Conservation (phyloP, 2,113 vertebrate genomes). For the Marmota monax region DNA sequence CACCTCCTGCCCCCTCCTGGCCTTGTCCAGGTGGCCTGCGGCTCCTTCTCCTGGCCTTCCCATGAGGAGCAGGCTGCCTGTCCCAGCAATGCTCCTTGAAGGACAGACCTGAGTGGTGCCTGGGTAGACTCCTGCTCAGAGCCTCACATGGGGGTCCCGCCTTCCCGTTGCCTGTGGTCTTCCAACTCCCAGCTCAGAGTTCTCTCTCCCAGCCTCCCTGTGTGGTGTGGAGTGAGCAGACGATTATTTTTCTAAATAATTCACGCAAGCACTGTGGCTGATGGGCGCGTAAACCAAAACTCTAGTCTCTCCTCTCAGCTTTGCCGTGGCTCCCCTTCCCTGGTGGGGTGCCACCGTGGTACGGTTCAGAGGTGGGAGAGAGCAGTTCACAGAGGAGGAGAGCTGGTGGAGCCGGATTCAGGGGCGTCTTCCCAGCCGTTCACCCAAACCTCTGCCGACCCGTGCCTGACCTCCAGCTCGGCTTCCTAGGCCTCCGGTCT, state of each 20-base stretch:
- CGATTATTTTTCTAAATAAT: neutral
- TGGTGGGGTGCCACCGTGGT: neutral
- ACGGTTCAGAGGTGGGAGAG: neutral
- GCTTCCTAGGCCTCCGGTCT: no score
- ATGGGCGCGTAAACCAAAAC: neutral
- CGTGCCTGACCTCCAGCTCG: no score
- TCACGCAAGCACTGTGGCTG: neutral
- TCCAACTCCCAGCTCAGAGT: neutral
- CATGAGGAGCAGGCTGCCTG: no score
- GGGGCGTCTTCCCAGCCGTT: neutral
- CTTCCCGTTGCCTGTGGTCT: neutral
- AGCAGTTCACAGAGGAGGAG: neutral
- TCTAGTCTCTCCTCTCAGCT: neutral
- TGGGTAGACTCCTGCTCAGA: neutral
- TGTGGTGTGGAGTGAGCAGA: neutral
- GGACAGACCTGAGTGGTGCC: neutral
- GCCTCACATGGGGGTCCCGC: neutral
- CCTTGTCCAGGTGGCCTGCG: neutral
- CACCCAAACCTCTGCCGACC: no score
- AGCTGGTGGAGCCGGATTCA: neutral
- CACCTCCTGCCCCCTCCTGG: no score
- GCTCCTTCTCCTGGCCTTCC: neutral
- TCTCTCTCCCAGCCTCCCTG: neutral
- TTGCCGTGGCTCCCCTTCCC: neutral
- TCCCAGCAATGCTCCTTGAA: neutral